Evolutionary conservation across 2,888 invertebrate genomes (phyloP), one percentile per base, ranked within the genome.

Genomic region (Athalia cordata): DNA sequence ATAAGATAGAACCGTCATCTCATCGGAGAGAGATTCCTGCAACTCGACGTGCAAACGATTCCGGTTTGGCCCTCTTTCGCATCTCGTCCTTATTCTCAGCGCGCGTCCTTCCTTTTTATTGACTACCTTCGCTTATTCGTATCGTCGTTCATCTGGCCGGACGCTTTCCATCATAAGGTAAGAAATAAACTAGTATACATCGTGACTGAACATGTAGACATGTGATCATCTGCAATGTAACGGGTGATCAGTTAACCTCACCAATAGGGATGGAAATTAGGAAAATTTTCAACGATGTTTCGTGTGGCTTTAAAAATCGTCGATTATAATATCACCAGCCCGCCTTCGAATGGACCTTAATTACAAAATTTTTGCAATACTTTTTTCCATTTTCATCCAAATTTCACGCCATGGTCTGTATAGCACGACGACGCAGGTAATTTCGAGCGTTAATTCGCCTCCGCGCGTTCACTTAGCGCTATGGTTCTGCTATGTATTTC

Each of bases 101-200:
- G 13, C 61, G 61, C 13, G 61, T 61, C 61, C 61, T 15, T 7
- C 59, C 52, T 57, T 68, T 52, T 68, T 72, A 72, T 72, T 59
- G 72, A 72, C 72, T 72, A 13, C 9, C 13, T 9, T 15, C 15
- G 29, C 29, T 29, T 29, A 29, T 15, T 72, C 59, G 72, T 72
- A 59, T 59, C 72, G 72, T 72, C 72, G 72, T 72, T 72, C 72
- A 72, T 72, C 72, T 72, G 72, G 72, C 72, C 72, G 72, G 72
- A 72, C 45, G 72, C 72, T 72, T 72, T 72, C 59, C 72, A 72
- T 72, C 72, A 72, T 72, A 72, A 72, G 59, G 57, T 59, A 52
- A 59, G 72, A 47, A 72, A 72, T 59, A 72, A 72, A 72, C 72
- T 72, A 47, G 72, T 57, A n/a, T 59, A 72, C 72, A 15, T 29